phyloP scores from a whole-genome alignment of 2,888 invertebrate species.

The Crematogaster levior region DNA sequence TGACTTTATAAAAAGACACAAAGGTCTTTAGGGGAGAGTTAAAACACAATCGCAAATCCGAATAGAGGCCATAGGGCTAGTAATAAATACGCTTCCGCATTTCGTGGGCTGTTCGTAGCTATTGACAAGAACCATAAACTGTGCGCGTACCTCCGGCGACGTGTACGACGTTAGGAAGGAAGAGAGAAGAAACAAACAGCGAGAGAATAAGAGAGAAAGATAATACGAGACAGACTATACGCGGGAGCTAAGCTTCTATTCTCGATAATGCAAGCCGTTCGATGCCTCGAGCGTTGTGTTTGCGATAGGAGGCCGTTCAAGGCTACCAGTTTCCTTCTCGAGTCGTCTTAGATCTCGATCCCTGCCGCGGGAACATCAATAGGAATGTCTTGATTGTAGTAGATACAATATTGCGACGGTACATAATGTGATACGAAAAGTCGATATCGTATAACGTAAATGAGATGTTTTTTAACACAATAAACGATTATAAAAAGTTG shows the following conservation, averaged over 20 bases:
- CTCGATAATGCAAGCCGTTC: slow-evolving; percentile 59
- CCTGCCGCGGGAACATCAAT: slow-evolving; percentile 61
- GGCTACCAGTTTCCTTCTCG: slow-evolving; percentile 65
- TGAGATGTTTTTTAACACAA: not conserved
- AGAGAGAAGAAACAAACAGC: not conserved
- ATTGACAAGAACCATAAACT: slow-evolving; percentile 65
- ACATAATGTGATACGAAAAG: slow-evolving; percentile 54
- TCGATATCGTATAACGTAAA: slow-evolving; percentile 51
- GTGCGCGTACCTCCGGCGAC: slow-evolving; percentile 56
- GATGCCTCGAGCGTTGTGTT: slow-evolving; percentile 60
- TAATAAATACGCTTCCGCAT: slow-evolving; percentile 61
- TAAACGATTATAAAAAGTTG: not conserved
- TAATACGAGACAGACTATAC: slow-evolving; percentile 16
- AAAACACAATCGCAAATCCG: slow-evolving; percentile 55
- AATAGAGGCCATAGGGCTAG: slow-evolving; percentile 57
- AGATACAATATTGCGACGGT: slow-evolving; percentile 49
- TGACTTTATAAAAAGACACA: slow-evolving; percentile 38
- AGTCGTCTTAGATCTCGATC: slow-evolving; percentile 54
- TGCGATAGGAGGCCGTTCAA: slow-evolving; percentile 71
- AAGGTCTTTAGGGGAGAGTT: slow-evolving; percentile 30
- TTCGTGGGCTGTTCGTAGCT: slow-evolving; percentile 56
- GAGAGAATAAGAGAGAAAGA: slow-evolving; percentile 2
- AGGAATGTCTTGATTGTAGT: slow-evolving; percentile 66
- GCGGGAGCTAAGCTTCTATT: slow-evolving; percentile 30
- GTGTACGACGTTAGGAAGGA: slow-evolving; percentile 26